A percentile compares a stretch with the other conserved stretches of the same genome.
phyloP scores from a whole-genome alignment of 1,140 invertebrate genomes.

The Lerema accius region DNA sequence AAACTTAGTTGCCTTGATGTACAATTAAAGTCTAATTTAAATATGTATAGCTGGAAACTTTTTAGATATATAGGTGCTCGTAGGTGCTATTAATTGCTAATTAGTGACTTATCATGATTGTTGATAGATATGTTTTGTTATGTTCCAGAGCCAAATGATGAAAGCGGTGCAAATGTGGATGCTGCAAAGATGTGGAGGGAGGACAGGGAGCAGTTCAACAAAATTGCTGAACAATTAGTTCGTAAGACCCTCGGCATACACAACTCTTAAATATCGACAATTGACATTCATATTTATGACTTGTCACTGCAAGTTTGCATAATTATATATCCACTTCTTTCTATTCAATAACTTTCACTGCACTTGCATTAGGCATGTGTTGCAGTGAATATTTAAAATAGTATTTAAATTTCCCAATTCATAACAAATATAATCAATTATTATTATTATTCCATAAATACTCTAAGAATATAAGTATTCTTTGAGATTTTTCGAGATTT shows the following conservation, averaged over 20 bases:
- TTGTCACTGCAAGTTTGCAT: no score
- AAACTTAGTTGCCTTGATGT: no score
- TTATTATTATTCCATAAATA: not conserved
- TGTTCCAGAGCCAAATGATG: constrained; percentile 97
- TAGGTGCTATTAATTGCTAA: no score
- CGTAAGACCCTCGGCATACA: constrained; percentile 89
- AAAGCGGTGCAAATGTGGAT: constrained; percentile 99
- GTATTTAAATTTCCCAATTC: not conserved
- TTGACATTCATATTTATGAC: not conserved
- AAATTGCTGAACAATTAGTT: constrained; percentile 95
- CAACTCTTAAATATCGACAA: constrained; percentile 7
- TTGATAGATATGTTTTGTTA: no score
- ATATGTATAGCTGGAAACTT: no score
- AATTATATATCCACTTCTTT: no score
- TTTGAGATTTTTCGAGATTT: not conserved
- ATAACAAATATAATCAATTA: no score
- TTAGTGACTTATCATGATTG: no score
- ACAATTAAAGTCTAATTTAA: no score
- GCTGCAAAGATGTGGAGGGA: constrained; percentile 99
- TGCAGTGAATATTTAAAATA: not conserved
- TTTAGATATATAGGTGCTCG: no score
- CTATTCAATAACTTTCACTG: no score
- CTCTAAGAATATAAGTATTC: not conserved
- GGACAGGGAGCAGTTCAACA: constrained; percentile 96
- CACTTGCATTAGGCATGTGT: not conserved